Conservation (phyloP, 2,797 vertebrate genomes). For the Channa striata region DNA sequence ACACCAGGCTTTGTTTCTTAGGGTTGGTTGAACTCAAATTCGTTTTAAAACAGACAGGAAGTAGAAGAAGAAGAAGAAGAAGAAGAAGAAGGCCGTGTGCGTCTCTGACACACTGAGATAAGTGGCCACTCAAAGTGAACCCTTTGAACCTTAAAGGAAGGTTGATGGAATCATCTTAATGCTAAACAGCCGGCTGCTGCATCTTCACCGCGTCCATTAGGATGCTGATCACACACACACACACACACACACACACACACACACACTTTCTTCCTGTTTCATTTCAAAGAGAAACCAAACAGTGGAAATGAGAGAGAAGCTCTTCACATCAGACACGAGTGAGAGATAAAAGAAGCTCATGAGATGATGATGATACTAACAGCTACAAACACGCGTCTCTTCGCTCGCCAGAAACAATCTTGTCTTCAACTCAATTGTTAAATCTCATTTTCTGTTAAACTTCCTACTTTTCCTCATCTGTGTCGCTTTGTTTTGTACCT, state of each 20-base stretch:
- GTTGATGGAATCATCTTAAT: conserved; percentile 16
- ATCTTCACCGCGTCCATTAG: conserved; percentile 3
- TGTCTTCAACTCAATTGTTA: no score
- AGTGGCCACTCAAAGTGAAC: conserved; percentile 9
- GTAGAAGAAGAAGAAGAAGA: no score
- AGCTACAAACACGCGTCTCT: no score
- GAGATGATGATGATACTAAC: neutral
- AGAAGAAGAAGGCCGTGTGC: no score
- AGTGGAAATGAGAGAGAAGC: neutral
- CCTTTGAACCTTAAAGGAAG: conserved; percentile 23
- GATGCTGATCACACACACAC: neutral
- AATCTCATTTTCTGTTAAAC: no score
- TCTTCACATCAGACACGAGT: conserved; percentile 4
- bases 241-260: conserved; percentile 21
- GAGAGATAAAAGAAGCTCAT: conserved; percentile 2
- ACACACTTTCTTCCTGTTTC: neutral
- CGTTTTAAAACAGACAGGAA: no score
- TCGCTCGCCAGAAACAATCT: no score
- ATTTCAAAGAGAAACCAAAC: conserved; percentile 7
- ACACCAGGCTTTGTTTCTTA: no score
- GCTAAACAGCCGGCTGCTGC: conserved; percentile 4
- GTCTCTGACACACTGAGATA: neutral
- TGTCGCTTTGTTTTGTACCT: no score
- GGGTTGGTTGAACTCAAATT: no score
- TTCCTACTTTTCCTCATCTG: no score